A percentile compares a stretch with the other conserved stretches of the same genome.
phyloP scores from a whole-genome alignment of 2,113 vertebrate species.

The Serilophus lunatus region DNA sequence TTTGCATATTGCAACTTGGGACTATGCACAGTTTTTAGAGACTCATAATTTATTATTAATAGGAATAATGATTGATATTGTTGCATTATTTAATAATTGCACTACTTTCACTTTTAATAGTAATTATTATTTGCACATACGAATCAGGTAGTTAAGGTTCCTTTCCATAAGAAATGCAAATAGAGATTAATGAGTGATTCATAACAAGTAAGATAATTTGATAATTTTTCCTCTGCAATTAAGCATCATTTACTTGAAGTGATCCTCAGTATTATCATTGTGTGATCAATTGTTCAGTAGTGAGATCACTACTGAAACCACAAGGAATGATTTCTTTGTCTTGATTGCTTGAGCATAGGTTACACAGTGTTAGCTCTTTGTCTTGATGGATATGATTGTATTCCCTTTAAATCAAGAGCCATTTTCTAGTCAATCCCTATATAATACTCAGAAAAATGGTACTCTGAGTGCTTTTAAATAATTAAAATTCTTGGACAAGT shows the following conservation, averaged over 20 bases:
- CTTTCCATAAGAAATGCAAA: constrained; percentile 50
- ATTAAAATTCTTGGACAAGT: neutral
- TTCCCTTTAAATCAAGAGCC: neutral
- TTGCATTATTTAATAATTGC: constrained; percentile 65
- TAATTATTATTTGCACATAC: constrained; percentile 54
- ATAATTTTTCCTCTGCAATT: constrained; percentile 31
- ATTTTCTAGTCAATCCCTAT: neutral
- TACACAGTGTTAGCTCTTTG: neutral
- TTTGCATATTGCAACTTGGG: constrained; percentile 2
- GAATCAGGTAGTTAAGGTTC: constrained; percentile 43
- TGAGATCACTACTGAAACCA: constrained; percentile 41
- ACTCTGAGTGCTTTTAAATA: neutral
- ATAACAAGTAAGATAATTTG: constrained; percentile 29
- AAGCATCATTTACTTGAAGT: constrained; percentile 11
- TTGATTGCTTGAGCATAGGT: neutral
- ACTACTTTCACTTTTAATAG: constrained; percentile 49
- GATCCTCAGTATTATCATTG: neutral
- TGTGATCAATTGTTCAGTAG: neutral
- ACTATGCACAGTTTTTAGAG: neutral
- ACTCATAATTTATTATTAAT: constrained; percentile 58
- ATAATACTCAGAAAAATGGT: neutral
- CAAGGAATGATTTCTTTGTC: neutral
- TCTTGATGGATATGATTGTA: neutral
- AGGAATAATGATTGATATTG: constrained; percentile 53
- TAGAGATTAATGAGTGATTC: constrained; percentile 53